Percentiles rank a stretch among this genome's conserved stretches.
Evolutionary conservation across 2,888 invertebrate species (phyloP).

Genomic region (Auanema sp.): DNA sequence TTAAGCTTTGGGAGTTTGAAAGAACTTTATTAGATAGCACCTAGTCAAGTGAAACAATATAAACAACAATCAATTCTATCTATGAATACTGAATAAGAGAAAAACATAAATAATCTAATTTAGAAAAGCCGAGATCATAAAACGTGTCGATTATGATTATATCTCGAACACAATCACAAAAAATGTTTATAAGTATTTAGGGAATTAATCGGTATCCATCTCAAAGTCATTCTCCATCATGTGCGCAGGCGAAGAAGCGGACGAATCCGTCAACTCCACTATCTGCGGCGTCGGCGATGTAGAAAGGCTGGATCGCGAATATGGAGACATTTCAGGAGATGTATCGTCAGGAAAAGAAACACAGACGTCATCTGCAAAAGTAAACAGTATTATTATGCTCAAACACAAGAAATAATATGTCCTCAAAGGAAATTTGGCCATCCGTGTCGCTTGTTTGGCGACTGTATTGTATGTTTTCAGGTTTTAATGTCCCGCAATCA

Average conservation of each 20-base stretch:
- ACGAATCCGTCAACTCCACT: conserved; percentile 10
- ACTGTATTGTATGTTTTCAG: not conserved
- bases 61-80: too few species aligned
- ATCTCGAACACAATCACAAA: too few species aligned
- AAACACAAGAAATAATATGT: not conserved
- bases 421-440: not conserved
- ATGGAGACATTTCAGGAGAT: conserved; percentile 8
- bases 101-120: too few species aligned
- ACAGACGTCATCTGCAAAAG: conserved; percentile 7
- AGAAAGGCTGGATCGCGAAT: conserved; percentile 2
- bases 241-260: not conserved
- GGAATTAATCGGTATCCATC: conserved; percentile 10
- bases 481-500: conserved; percentile 2
- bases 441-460: not conserved
- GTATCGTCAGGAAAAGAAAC: conserved; percentile 8
- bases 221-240: conserved; percentile 7
- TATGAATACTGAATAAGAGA: too few species aligned
- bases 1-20: too few species aligned
- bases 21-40: too few species aligned
- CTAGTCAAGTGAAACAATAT: too few species aligned
- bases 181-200: too few species aligned
- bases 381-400: not conserved
- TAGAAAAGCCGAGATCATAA: too few species aligned
- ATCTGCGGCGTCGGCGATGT: conserved; percentile 3
- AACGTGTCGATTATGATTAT: too few species aligned